phyloP scores from a whole-genome alignment of 2,113 vertebrate species.

The Astur gentilis region DNA sequence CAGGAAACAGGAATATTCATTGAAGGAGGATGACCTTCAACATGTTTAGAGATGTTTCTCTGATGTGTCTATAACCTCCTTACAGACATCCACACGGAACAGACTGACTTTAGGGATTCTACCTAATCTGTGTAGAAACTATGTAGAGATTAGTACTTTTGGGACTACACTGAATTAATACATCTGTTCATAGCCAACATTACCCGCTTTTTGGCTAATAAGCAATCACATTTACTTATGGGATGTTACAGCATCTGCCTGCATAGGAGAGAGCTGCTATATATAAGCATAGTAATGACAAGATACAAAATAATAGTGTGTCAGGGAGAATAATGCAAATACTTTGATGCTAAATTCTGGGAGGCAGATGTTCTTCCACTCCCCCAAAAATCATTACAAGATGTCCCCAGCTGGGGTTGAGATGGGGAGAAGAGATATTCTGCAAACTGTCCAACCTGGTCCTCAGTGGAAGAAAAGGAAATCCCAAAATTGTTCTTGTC shows the following conservation, averaged over 20 bases:
- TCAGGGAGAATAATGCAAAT: neutral
- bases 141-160: neutral
- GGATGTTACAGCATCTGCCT: neutral
- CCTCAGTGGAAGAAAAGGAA: neutral
- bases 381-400: neutral
- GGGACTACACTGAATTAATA: neutral
- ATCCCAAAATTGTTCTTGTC: neutral
- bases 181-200: neutral
- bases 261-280: neutral
- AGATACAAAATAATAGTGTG: conserved; percentile 33
- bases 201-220: neutral
- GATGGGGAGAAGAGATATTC: neutral
- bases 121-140: neutral
- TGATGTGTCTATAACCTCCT: neutral
- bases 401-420: neutral
- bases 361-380: conserved; percentile 43
- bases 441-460: neutral
- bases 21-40: neutral
- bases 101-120: neutral
- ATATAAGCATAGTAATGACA: conserved; percentile 18
- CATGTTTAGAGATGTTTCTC: neutral
- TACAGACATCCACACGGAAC: neutral
- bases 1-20: neutral
- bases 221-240: neutral
- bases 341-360: conserved; percentile 42